These are phyloP conservation scores for Atrina japonica DNA, from an alignment of 2,888 invertebrate genomes.

Conservation along the genomic window DNA sequence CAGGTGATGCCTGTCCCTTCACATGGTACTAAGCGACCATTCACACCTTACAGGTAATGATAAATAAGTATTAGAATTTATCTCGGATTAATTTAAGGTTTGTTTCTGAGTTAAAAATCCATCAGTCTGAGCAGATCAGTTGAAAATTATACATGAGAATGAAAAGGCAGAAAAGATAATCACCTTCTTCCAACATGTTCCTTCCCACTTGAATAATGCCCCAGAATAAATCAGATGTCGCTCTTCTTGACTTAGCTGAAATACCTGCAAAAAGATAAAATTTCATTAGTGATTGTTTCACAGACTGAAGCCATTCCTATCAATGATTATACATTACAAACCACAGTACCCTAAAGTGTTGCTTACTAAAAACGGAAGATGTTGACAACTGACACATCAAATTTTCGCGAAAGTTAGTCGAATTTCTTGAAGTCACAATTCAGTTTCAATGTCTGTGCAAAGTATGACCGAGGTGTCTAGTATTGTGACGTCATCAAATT, in stretches of 20 bases:
- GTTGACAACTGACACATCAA: no score
- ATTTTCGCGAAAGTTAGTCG: no score
- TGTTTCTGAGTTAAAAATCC: not conserved
- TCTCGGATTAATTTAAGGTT: not conserved
- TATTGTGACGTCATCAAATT: no score
- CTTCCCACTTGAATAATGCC: conserved; percentile 69
- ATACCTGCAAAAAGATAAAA: conserved; percentile 58
- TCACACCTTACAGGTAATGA: not conserved
- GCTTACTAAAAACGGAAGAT: no score
- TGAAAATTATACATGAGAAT: no score
- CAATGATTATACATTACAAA: no score
- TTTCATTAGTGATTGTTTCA: not conserved
- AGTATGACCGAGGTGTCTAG: no score
- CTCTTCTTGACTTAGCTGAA: conserved; percentile 74
- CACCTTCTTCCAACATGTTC: conserved; percentile 69
- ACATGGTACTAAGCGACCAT: no score
- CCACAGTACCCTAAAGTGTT: not conserved
- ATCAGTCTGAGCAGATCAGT: no score
- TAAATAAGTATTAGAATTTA: not conserved
- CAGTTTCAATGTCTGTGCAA: no score
- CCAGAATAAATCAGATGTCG: conserved; percentile 76
- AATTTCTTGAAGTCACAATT: no score
- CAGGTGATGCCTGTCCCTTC: no score
- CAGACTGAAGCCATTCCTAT: not conserved
- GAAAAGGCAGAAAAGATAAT: not conserved